A percentile compares a stretch with the other conserved stretches of the same genome.
Conservation (phyloP, 2,113 vertebrate genomes). For the Platysteira castanea region DNA sequence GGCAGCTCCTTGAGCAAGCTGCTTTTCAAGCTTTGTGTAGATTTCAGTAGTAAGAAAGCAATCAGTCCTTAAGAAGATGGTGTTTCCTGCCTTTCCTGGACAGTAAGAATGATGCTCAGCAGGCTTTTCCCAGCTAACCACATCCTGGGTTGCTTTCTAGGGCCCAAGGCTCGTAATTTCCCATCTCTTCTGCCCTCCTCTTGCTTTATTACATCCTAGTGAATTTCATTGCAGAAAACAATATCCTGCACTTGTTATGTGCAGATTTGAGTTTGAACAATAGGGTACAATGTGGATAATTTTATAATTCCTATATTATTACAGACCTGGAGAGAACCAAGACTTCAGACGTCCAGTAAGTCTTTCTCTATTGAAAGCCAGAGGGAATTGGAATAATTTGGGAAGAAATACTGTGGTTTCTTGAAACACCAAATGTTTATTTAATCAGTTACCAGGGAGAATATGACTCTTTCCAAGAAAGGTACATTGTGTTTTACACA, state of each 20-base stretch:
- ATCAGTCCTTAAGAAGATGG: background rate
- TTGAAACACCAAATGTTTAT: conserved; percentile 15
- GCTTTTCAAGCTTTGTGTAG: background rate
- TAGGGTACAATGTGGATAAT: background rate
- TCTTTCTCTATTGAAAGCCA: background rate
- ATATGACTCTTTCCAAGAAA: background rate
- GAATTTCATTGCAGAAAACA: background rate
- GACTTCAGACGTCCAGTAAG: background rate
- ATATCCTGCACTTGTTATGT: background rate
- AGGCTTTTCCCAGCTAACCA: background rate
- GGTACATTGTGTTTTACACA: background rate
- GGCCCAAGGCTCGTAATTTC: background rate
- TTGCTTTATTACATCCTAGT: background rate
- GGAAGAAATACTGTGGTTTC: background rate
- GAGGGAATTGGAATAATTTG: background rate
- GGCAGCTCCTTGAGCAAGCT: background rate
- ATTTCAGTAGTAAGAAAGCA: background rate
- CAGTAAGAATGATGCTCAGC: background rate
- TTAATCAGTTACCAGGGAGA: conserved; percentile 3
- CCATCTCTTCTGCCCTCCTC: background rate
- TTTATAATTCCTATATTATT: background rate
- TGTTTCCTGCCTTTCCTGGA: background rate
- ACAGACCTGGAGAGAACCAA: background rate
- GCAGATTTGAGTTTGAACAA: background rate
- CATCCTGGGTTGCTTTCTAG: background rate